These are phyloP conservation scores for Stichodactyla mertensii DNA, from an alignment of 64 coral and sea anemone genomes.

Conservation along the genomic window DNA sequence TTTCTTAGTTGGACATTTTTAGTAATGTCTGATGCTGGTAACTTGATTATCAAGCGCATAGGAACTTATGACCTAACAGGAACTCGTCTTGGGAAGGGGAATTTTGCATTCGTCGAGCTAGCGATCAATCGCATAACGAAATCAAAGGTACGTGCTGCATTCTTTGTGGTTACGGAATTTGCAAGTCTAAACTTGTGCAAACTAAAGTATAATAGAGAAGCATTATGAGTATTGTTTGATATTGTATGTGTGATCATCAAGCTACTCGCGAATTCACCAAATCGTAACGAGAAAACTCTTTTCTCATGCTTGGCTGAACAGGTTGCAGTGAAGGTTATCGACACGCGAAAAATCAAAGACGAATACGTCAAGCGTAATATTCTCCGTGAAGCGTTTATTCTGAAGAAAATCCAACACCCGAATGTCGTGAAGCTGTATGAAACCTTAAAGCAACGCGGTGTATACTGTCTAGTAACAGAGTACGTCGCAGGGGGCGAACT, in stretches of 20 bases:
- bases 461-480: constrained; percentile 79
- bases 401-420: constrained; percentile 73
- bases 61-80: constrained; percentile 82
- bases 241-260: constrained; percentile 15
- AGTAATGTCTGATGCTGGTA: constrained; percentile 60
- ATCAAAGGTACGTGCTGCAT: constrained; percentile 56
- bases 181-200: constrained; percentile 49
- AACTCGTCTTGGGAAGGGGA: constrained; percentile 68
- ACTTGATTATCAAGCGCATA: constrained; percentile 72
- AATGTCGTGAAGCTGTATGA: constrained; percentile 81
- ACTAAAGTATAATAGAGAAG: constrained; percentile 37
- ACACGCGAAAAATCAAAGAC: constrained; percentile 81
- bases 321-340: constrained; percentile 91
- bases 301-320: constrained; percentile 30
- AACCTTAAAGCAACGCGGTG: constrained; percentile 63
- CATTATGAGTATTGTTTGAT: constrained; percentile 18
- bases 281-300: background rate
- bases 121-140: constrained; percentile 81
- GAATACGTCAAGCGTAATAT: constrained; percentile 86
- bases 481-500: constrained; percentile 78
- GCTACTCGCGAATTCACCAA: constrained; percentile 29
- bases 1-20: constrained; percentile 22
- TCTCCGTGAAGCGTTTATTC: constrained; percentile 71
- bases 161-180: constrained; percentile 15
- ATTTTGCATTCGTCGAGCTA: constrained; percentile 82